These are phyloP conservation scores for Melanotaenia boesemani DNA, from an alignment of 2,797 vertebrate genomes.

Conservation along the genomic window DNA sequence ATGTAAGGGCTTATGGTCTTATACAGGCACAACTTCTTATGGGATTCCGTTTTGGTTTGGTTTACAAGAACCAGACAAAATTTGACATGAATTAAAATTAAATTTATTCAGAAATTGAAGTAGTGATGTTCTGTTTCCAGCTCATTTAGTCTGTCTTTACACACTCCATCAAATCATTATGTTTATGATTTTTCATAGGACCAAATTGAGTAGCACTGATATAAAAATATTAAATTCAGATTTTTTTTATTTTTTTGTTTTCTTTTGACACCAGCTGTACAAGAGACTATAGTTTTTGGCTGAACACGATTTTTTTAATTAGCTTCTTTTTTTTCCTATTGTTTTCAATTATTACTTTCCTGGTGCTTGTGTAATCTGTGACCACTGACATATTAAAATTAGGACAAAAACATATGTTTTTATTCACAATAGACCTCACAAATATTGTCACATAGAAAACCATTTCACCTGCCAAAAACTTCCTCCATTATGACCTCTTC, in stretches of 20 bases:
- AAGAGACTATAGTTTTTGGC: background rate
- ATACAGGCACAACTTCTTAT: constrained; percentile 13
- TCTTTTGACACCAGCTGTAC: background rate
- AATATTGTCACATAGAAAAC: constrained; percentile 52
- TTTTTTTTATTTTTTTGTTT: background rate
- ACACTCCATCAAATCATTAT: background rate
- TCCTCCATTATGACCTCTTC: constrained; percentile 54
- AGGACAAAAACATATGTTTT: constrained; percentile 17
- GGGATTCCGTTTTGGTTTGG: background rate
- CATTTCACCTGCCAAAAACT: constrained; percentile 60
- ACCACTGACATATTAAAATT: constrained; percentile 33
- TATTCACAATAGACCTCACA: constrained; percentile 48
- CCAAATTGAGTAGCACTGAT: too few species aligned
- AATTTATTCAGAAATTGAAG: background rate
- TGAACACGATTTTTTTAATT: background rate
- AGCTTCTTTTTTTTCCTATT: constrained; percentile 12
- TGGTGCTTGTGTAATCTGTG: constrained; percentile 5
- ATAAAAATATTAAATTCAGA: background rate
- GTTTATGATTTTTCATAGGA: background rate
- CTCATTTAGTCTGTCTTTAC: background rate
- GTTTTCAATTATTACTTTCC: constrained; percentile 21
- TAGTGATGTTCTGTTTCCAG: background rate
- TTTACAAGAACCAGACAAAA: background rate
- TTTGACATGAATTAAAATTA: background rate
- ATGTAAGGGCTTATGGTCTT: constrained; percentile 17